Evolutionary conservation across 2,797 vertebrate species (phyloP).

Genomic region (Sebastolobus altivelis): DNA sequence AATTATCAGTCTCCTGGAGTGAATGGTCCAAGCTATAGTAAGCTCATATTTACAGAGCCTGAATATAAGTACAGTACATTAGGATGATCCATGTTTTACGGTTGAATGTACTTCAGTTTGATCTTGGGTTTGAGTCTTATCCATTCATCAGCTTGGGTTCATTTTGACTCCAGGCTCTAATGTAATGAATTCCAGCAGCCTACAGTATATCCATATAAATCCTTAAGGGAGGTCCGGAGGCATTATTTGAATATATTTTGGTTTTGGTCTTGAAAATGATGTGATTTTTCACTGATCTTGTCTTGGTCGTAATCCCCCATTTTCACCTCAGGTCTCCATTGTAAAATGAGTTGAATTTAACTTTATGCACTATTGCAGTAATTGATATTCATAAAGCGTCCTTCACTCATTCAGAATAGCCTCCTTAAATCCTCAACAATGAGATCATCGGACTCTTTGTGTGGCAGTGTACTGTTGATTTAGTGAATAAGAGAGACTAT

Average conservation of each 20-base stretch:
- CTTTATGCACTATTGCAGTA: not conserved
- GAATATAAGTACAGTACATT: conserved; percentile 7
- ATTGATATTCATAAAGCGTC: not conserved
- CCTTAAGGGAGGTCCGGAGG: not conserved
- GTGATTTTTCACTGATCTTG: not conserved
- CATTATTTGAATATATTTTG: not conserved
- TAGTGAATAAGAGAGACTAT: conserved; percentile 11
- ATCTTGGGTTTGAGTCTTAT: conserved; percentile 15
- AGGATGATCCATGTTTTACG: conserved; percentile 10
- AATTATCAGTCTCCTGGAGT: conserved; percentile 67
- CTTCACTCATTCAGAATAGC: not conserved
- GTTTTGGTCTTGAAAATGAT: not conserved
- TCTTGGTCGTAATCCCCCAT: not conserved
- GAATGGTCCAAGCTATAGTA: conserved; percentile 33
- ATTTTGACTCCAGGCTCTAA: conserved; percentile 9
- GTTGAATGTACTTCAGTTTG: conserved; percentile 3
- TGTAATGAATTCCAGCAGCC: conserved; percentile 6
- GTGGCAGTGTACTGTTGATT: not conserved
- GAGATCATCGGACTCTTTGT: not conserved
- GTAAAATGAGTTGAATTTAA: not conserved
- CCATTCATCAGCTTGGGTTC: not conserved
- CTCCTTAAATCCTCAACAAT: not conserved
- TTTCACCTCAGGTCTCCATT: not conserved
- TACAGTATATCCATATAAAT: not conserved
- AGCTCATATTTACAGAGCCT: conserved; percentile 37